Evolutionary conservation across 2,797 vertebrate genomes (phyloP), one percentile per base, ranked within the genome.

Genomic region (Tapirus indicus): DNA sequence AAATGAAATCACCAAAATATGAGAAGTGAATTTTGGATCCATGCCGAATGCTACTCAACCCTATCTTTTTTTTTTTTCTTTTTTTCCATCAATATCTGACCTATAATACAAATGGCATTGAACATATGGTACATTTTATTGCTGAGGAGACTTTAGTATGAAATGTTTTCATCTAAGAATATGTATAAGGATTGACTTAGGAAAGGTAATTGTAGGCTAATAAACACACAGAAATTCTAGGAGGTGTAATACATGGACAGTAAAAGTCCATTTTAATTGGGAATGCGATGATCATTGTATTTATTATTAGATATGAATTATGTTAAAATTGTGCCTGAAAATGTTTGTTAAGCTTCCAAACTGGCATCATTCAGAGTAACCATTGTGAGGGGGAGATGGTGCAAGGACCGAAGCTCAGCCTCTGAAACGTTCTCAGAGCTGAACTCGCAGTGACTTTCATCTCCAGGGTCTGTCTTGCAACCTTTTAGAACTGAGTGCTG

Each of bases 121-220:
- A 71, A 23, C 25, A n/a, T 7, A 52, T 83, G 25, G n/a, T 62
- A 77, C 47, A 54, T 68, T 95, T 88, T 93, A 32, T 72, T 41
- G 27, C 52, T 91, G 56, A 95, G 77, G 86, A 82, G 23, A 79
- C 29, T 71, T 41, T 88, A 85, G 44, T 79, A 69, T 88, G 18
- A 95, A 93, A 88, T 91, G 7, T 72, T 97, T 94, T 95, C 23
- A 44, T 91, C 44, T 93, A 75, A 94, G 83, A 88, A 92, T 82
- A 71, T 72, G 21, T 38, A 9, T 60, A 93, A 91, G 21, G 23
- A 29, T 60, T 93, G n/a, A 64, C 29, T 88, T 71, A 93, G 47
- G 44, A 79, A 86, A 75, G 68, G 56, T 87, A 41, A 38, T 49
- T 35, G 5, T 14, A 94, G 60, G 18, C 23, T 84, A 60, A 56